Evolutionary conservation across 2,888 invertebrate genomes (phyloP).

Genomic region (Eristalis intricaria): DNA sequence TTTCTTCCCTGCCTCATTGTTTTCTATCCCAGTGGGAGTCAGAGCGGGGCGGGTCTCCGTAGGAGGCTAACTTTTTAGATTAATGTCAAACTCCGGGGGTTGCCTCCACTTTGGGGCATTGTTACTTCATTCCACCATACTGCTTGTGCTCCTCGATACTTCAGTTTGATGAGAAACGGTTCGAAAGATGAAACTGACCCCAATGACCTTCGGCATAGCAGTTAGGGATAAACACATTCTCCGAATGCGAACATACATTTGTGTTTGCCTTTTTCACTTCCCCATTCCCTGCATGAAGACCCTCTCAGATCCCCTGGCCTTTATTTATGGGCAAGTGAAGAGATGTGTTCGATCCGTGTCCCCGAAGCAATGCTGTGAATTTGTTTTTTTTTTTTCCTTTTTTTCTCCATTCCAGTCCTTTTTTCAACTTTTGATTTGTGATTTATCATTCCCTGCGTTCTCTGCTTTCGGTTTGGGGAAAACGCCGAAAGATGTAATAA

Average conservation of each 20-base stretch:
- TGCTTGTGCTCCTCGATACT: constrained; percentile 31
- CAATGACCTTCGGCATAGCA: constrained; percentile 59
- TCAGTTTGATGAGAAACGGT: constrained; percentile 56
- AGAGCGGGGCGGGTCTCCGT: neutral
- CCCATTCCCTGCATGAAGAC: neutral
- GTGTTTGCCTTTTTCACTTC: constrained; percentile 21
- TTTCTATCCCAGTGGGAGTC: constrained; percentile 40
- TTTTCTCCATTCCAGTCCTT: neutral
- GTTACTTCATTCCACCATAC: neutral
- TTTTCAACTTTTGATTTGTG: constrained; percentile 62
- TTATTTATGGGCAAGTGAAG: constrained; percentile 55
- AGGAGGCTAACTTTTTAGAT: constrained; percentile 63
- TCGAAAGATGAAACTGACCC: constrained; percentile 57
- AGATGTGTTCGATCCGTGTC: constrained; percentile 39
- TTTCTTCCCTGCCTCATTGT: constrained; percentile 41
- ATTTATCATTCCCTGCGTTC: constrained; percentile 32
- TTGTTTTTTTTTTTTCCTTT: constrained; percentile 1
- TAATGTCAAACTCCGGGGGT: constrained; percentile 68
- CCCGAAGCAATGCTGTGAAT: constrained; percentile 35
- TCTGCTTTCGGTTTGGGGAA: neutral
- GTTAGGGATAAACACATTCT: constrained; percentile 53
- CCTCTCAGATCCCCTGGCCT: constrained; percentile 24
- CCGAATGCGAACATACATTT: constrained; percentile 30
- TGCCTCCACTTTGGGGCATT: constrained; percentile 16
- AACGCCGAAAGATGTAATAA: constrained; percentile 33